Evolutionary conservation across 2,113 vertebrate species (phyloP), one percentile per base, ranked within the genome.

Genomic region (Phocoena sinus): DNA sequence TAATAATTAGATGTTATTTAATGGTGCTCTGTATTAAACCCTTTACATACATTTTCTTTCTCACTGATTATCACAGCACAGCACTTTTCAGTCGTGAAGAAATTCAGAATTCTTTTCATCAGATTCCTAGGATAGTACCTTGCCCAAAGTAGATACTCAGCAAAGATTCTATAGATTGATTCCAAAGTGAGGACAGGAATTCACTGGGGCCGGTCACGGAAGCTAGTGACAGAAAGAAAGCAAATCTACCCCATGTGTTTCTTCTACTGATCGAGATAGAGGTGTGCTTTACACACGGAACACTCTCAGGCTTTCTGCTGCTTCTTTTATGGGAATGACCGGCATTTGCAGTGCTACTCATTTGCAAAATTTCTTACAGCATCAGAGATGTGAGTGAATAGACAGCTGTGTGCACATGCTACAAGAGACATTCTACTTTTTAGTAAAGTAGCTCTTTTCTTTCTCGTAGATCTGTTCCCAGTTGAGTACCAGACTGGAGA

Each of bases 381-480:
- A 41, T 67, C 67, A 7, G 63, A 67, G 38, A 44, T 11, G 4
- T 28, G 81, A 74, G 31, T 11, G 58, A 47, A 26, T 88, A 38
- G 41, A 47, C 13, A 67, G 36, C 33, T 50, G 8, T 26, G 56
- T 62, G 17, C 47, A n/a, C 33, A 3, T 14, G 31, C 36, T 33
- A 28, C 5, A 31, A 38, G 13, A 36, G 14, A 74, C 8, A 2
- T 53, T 73, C 63, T 58, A 0, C 56, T 77, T 95, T 95, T 53
- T 47, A 67, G 38, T 77, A 92, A 92, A 97, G 94, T 96, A 50
- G 84, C 60, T 97, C 80, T 93, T 93, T 98, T 97, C 47, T 98
- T 26, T 96, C 36, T 84, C 98, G 89, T 98, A 99, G 99, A 99
- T 99, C 98, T 99, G 99, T 98, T 99, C 99, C 94, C 99, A 99